Evolutionary conservation across 2,797 vertebrate species (phyloP), one percentile per base, ranked within the genome.

Genomic region (Morus bassanus): DNA sequence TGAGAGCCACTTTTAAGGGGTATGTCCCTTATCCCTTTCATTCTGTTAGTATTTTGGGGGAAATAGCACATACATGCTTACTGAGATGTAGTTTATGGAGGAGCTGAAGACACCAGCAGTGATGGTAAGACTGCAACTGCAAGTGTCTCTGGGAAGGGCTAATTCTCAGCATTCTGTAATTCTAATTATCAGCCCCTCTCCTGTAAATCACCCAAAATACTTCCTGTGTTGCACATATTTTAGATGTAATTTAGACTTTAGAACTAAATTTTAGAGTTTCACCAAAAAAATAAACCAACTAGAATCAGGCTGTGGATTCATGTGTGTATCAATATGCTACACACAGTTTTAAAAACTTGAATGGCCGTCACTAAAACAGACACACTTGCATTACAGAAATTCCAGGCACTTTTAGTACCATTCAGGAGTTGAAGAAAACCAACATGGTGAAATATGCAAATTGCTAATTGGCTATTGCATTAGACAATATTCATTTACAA

Each of bases 401-500:
- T 65, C 63, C 67, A 90, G 45, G 56, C 54, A 80, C 45, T 91
- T 89, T 89, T 9, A 89, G 60, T 75, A 77, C 11, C 81, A 68
- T 78, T 89, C 81, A 61, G 72, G 84, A 90, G 48, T 7, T 88
- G 75, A n/a, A 41, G 84, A 88, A 94, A 94, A 93, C 60, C 73
- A 96, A 39, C 59, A 9, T 16, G 24, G 41, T 53, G 61, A 95
- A 93, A 95, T 65, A 93, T 15, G 28, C 61, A 94, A 96, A 96
- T 95, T 86, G 89, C 64, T 96, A 97, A 95, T 57, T 88, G 78
- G 64, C 63, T 80, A 80, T 54, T 89, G 78, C 61, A 93, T 82
- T 79, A 68, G 84, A 97, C 65, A 93, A 81, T 96, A 97, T 91
- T 95, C 94, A 97, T 96, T 98, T 95, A 96, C 93, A 94, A 92